Evolutionary conservation across 2,888 invertebrate species (phyloP).

Genomic region (Stenolophus ochropezus): DNA sequence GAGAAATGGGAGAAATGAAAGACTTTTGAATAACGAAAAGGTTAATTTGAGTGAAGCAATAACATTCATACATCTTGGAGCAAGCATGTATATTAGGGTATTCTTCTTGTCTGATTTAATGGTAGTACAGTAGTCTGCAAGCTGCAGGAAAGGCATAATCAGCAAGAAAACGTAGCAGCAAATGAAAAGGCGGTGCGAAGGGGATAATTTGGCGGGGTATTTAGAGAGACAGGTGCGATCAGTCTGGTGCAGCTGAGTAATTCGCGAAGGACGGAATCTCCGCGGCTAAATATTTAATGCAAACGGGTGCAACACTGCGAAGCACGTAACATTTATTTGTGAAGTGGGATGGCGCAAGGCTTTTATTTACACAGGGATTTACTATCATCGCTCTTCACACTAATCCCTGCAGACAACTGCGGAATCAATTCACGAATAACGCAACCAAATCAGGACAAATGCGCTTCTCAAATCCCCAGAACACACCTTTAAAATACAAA

Average conservation of each 20-base stretch:
- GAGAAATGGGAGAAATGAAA: too few relatives aligned
- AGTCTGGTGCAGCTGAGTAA: conserved; percentile 19
- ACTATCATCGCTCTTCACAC: conserved; percentile 54
- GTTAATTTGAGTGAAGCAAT: too few relatives aligned
- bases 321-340: conserved; percentile 30
- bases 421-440: conserved; percentile 54
- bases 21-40: too few relatives aligned
- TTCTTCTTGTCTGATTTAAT: too few relatives aligned
- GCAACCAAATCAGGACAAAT: conserved; percentile 52
- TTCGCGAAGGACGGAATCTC: conserved; percentile 26
- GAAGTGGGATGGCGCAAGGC: neutral
- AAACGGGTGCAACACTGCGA: conserved; percentile 14
- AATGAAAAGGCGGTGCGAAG: neutral
- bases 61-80: too few relatives aligned
- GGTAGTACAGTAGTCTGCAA: too few relatives aligned
- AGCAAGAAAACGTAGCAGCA: neutral
- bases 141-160: neutral
- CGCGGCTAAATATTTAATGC: conserved; percentile 46
- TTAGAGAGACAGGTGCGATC: conserved; percentile 16
- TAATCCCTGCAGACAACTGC: conserved; percentile 53
- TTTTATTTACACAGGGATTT: conserved; percentile 50
- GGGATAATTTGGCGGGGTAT: neutral
- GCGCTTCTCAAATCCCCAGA: conserved; percentile 25
- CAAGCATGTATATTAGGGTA: too few relatives aligned
- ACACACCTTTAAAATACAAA: conserved; percentile 35